Conservation (phyloP, 2,888 invertebrate species). For the Drosophila emarginata region DNA sequence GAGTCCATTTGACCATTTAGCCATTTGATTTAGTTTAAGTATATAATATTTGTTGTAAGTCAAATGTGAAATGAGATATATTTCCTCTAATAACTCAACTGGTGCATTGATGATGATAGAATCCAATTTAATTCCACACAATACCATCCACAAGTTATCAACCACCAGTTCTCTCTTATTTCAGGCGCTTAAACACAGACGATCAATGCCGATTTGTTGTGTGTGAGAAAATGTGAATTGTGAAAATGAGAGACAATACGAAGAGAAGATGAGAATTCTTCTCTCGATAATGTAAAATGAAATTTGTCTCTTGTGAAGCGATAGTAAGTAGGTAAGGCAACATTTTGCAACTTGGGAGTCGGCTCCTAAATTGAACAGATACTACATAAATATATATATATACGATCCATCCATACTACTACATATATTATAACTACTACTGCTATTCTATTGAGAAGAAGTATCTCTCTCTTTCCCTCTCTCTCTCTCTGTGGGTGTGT, state of each 20-base stretch:
- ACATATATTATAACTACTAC: constrained; percentile 9
- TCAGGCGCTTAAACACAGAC: constrained; percentile 85
- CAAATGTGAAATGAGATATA: constrained; percentile 27
- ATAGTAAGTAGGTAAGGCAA: constrained; percentile 81
- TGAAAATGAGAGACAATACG: constrained; percentile 29
- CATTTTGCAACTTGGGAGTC: constrained; percentile 55
- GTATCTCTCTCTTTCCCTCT: no score
- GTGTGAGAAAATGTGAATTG: constrained; percentile 55
- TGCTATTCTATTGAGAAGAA: constrained; percentile 10
- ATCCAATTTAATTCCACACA: constrained; percentile 1
- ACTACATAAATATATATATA: constrained; percentile 58
- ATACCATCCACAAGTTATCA: constrained; percentile 83
- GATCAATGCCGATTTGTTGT: constrained; percentile 56
- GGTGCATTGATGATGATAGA: constrained; percentile 71
- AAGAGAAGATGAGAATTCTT: constrained; percentile 54
- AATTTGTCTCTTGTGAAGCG: constrained; percentile 68
- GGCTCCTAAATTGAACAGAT: constrained; percentile 74
- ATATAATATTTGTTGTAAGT: constrained; percentile 30
- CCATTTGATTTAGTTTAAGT: constrained; percentile 40
- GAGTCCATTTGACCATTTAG: constrained; percentile 82
- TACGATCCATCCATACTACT: constrained; percentile 15
- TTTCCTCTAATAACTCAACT: constrained; percentile 65
- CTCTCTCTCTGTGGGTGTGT: no score
- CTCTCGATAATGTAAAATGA: constrained; percentile 56
- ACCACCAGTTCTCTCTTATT: constrained; percentile 96